Evolutionary conservation across 2,113 vertebrate genomes (phyloP), one percentile per base, ranked within the genome.

Genomic region (Vulpes ferrilata): DNA sequence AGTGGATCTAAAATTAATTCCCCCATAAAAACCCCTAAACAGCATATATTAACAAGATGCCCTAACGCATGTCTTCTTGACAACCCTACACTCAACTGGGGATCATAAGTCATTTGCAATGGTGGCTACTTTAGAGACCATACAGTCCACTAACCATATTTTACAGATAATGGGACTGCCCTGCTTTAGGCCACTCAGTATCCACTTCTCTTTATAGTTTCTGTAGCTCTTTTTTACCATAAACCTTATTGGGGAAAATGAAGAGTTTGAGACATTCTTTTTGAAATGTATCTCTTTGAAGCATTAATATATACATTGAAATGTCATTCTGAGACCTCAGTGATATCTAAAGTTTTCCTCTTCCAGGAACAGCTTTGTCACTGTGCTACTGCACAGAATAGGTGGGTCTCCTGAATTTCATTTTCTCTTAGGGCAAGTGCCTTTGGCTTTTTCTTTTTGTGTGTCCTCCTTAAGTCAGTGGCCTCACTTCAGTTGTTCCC

Each of bases 251-350:
- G 60, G 82, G 27, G 93, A 92, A 97, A 71, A 11, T 32, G 11
- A 83, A 95, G 93, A 97, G 82, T 98, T 98, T 98, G 98, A 98
- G 97, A 89, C 65, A 95, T 98, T 93, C 98, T 73, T 92, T 98
- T 99, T 98, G 95, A 98, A 98, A 96, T 67, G 94, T 83, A 98
- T 97, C 81, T 97, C 98, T 98, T 92, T 48, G 64, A 98, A 98
- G 97, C 97, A 98, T 98, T 97, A 98, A 97, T 96, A 95, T 79
- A 98, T 67, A 98, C 96, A 98, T 96, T 95, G 96, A 98, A 98
- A 98, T 98, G 92, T 88, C 93, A 97, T 95, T 98, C 98, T 97
- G 96, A 97, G 96, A 98, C 95, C 88, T 89, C 95, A 92, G 81
- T 96, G 97, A 96, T 96, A 94, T 95, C 97, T 97, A 35, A 93